phyloP scores from a whole-genome alignment of 2,113 vertebrate species.

The Conger conger region DNA sequence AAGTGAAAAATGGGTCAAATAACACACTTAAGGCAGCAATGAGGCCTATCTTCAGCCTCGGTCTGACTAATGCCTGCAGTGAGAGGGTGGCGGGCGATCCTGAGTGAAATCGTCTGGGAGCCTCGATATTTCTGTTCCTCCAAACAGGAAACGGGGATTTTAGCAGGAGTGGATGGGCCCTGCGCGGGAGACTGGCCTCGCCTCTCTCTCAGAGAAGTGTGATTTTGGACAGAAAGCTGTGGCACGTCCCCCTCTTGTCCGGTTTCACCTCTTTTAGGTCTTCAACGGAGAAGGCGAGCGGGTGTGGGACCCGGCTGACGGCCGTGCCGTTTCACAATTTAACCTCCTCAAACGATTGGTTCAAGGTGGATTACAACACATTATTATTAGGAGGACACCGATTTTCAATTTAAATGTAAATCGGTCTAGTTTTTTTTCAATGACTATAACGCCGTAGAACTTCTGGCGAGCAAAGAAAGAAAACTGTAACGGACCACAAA shows the following conservation, averaged over 20 bases:
- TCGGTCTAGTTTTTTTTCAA: constrained; percentile 56
- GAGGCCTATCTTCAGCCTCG: neutral
- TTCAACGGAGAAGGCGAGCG: constrained; percentile 47
- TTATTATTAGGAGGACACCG: constrained; percentile 64
- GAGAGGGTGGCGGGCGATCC: neutral
- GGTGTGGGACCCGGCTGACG: constrained; percentile 27
- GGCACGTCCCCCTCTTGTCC: constrained; percentile 42
- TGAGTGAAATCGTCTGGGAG: neutral
- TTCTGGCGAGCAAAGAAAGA: constrained; percentile 31
- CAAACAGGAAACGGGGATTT: constrained; percentile 45
- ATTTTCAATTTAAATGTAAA: constrained; percentile 75
- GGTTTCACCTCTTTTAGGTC: constrained; percentile 33
- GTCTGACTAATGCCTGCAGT: neutral
- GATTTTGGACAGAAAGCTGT: neutral
- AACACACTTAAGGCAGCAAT: constrained; percentile 9
- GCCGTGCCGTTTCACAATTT: constrained; percentile 64
- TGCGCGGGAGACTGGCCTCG: constrained; percentile 17
- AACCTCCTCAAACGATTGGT: constrained; percentile 61
- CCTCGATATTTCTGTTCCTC: constrained; percentile 13
- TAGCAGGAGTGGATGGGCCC: constrained; percentile 25
- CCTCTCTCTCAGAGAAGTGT: neutral
- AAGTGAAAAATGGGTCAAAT: neutral
- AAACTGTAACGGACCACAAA: constrained; percentile 53
- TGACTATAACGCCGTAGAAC: constrained; percentile 59
- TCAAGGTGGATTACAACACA: constrained; percentile 65